Conservation (phyloP, 23 tunicate species). For the Trididemnum clinides region DNA sequence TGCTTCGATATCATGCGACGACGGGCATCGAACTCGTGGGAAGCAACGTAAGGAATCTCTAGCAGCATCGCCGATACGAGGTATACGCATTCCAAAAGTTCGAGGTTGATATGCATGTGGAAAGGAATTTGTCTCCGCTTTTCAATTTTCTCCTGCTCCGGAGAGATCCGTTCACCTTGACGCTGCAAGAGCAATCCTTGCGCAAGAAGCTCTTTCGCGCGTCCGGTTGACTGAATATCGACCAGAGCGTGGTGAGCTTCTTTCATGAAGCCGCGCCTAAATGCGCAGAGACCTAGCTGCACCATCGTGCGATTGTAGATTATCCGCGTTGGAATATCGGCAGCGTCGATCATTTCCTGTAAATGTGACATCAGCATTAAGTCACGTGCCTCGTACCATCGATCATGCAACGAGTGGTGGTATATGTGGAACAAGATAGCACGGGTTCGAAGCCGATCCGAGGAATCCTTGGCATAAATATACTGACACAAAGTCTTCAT, state of each 20-base stretch:
- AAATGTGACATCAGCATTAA: conserved; percentile 97
- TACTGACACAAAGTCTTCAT: conserved; percentile 76
- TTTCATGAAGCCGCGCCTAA: conserved; percentile 67
- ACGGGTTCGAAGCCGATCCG: conserved; percentile 85
- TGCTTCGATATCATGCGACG: conserved; percentile 98
- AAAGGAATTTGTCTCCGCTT: conserved; percentile 88
- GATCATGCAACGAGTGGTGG: conserved; percentile 92
- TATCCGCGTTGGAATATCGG: conserved; percentile 88
- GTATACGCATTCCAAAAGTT: conserved; percentile 91
- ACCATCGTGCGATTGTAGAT: conserved; percentile 97
- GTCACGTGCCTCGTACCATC: conserved; percentile 96
- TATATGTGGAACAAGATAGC: conserved; percentile 93
- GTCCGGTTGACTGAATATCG: conserved; percentile 96
- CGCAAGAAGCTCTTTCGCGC: conserved; percentile 91
- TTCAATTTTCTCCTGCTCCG: conserved; percentile 94
- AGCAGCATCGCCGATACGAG: conserved; percentile 97
- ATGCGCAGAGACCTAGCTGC: conserved; percentile 94
- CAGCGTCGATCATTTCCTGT: conserved; percentile 79
- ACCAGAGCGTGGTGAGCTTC: conserved; percentile 96
- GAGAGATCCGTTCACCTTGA: conserved; percentile 90
- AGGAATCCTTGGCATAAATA: conserved; percentile 87
- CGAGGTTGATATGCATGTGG: conserved; percentile 97
- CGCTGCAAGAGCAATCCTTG: conserved; percentile 91
- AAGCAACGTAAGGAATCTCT: conserved; percentile 96
- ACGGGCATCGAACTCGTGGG: conserved; percentile 93